phyloP scores from a whole-genome alignment of 2,888 invertebrate genomes.

The Erebia ligea region DNA sequence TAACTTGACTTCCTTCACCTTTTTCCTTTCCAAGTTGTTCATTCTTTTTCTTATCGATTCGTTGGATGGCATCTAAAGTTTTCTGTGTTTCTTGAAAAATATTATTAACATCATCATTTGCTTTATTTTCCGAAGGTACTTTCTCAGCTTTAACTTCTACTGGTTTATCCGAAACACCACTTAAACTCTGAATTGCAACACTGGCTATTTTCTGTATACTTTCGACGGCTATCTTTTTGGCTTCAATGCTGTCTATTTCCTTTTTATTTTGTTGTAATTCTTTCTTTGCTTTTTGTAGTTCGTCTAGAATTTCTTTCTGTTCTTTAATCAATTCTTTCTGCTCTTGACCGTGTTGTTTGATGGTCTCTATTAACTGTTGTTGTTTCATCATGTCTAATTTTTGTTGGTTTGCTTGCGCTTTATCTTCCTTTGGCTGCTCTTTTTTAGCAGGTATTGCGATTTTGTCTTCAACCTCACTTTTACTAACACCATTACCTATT shows the following conservation, averaged over 20 bases:
- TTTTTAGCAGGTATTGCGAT: slow-evolving; percentile 44
- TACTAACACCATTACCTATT: slow-evolving; percentile 48
- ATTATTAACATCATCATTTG: slow-evolving; percentile 72
- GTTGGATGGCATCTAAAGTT: slow-evolving; percentile 73
- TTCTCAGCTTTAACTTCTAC: slow-evolving; percentile 47
- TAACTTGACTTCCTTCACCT: slow-evolving; percentile 20
- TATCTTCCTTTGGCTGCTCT: slow-evolving; percentile 50
- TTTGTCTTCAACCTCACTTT: slow-evolving; percentile 40
- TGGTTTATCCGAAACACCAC: slow-evolving; percentile 69
- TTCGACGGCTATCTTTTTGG: slow-evolving; percentile 77
- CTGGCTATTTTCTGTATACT: slow-evolving; percentile 79
- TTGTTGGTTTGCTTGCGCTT: slow-evolving; percentile 49
- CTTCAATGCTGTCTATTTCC: slow-evolving; percentile 69
- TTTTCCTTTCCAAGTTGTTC: slow-evolving; percentile 26
- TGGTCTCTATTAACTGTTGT: slow-evolving; percentile 83
- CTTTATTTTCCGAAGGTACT: slow-evolving; percentile 57
- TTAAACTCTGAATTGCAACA: slow-evolving; percentile 74
- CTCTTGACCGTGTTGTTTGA: slow-evolving; percentile 87
- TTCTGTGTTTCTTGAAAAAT: slow-evolving; percentile 76
- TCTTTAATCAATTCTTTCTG: slow-evolving; percentile 87
- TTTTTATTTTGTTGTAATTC: slow-evolving; percentile 76
- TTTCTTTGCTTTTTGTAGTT: slow-evolving; percentile 82
- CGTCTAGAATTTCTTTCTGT: slow-evolving; percentile 85
- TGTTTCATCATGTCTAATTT: slow-evolving; percentile 67
- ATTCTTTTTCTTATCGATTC: slow-evolving; percentile 54